Percentiles rank a stretch among this genome's conserved stretches.
Conservation (phyloP, 2,888 invertebrate genomes). For the Microdon myrmicae region DNA sequence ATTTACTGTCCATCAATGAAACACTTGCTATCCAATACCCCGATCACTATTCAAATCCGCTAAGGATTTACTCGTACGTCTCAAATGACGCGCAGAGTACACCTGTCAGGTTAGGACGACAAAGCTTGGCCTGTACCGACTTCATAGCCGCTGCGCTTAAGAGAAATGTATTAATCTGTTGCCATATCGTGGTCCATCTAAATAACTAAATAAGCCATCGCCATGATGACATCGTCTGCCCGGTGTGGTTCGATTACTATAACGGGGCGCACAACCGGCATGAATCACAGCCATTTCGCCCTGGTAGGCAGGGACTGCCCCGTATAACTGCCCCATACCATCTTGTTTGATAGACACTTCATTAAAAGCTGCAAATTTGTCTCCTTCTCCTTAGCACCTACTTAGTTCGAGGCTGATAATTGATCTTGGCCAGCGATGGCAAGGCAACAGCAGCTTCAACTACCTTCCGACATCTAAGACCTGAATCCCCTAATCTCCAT, state of each 20-base stretch:
- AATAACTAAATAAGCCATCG: constrained; percentile 45
- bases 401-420: constrained; percentile 38
- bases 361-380: constrained; percentile 45
- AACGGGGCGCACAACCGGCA: constrained; percentile 21
- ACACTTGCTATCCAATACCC: no score
- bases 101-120: no score
- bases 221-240: constrained; percentile 36
- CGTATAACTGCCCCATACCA: constrained; percentile 38
- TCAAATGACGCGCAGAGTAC: no score
- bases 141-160: no score
- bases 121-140: no score
- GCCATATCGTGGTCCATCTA: no score
- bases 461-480: constrained; percentile 36
- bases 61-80: no score
- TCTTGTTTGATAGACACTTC: constrained; percentile 45
- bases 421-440: constrained; percentile 35
- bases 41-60: no score
- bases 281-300: constrained; percentile 27
- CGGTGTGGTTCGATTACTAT: constrained; percentile 30
- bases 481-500: constrained; percentile 45
- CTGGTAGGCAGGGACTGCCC: constrained; percentile 17
- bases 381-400: constrained; percentile 41
- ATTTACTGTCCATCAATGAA: no score
- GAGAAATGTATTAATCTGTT: no score
- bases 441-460: constrained; percentile 8